Percentiles rank a stretch among this genome's conserved stretches.
Evolutionary conservation across 92 coral and sea anemone species (phyloP).

Genomic region (Virgularia gustaviana): DNA sequence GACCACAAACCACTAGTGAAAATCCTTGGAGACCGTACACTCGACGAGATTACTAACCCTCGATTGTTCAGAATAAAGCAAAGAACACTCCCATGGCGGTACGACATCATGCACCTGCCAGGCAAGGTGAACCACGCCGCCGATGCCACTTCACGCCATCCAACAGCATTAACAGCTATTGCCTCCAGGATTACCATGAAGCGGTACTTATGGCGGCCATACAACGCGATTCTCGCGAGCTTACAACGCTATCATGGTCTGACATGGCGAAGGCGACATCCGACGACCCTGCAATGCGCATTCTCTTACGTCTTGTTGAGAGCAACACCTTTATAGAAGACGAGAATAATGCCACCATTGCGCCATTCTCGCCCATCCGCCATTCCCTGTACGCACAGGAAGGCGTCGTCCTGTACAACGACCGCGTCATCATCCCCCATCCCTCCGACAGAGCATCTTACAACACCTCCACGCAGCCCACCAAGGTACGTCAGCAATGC

Average conservation of each 20-base stretch:
- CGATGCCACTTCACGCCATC: slow-evolving; percentile 47
- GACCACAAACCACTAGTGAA: slow-evolving; percentile 52
- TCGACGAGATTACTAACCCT: slow-evolving; percentile 41
- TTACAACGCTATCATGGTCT: slow-evolving; percentile 51
- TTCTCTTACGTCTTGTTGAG: slow-evolving; percentile 44
- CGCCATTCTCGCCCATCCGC: slow-evolving; percentile 40
- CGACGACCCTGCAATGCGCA: slow-evolving; percentile 34
- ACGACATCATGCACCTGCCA: slow-evolving; percentile 33
- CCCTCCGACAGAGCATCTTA: slow-evolving; percentile 46
- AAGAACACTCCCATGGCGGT: slow-evolving; percentile 37
- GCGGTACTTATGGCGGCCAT: slow-evolving; percentile 41
- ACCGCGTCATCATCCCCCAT: slow-evolving; percentile 60
- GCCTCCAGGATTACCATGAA: slow-evolving; percentile 4
- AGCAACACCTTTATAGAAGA: slow-evolving; percentile 27
- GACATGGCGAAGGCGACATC: slow-evolving; percentile 57
- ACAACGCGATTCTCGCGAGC: slow-evolving; percentile 29
- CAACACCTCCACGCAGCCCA: slow-evolving; percentile 67
- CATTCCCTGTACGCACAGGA: slow-evolving; percentile 49
- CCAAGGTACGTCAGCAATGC: slow-evolving; percentile 58
- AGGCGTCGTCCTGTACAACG: slow-evolving; percentile 54
- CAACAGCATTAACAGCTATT: background rate
- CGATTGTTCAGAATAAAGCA: slow-evolving; percentile 50
- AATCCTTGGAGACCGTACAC: slow-evolving; percentile 34
- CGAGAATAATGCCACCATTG: slow-evolving; percentile 31
- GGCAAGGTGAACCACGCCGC: slow-evolving; percentile 39